Base-by-base conservation (phyloP, 2,888 invertebrate genomes). In the Lordiphosa andalusiaca region DNA sequence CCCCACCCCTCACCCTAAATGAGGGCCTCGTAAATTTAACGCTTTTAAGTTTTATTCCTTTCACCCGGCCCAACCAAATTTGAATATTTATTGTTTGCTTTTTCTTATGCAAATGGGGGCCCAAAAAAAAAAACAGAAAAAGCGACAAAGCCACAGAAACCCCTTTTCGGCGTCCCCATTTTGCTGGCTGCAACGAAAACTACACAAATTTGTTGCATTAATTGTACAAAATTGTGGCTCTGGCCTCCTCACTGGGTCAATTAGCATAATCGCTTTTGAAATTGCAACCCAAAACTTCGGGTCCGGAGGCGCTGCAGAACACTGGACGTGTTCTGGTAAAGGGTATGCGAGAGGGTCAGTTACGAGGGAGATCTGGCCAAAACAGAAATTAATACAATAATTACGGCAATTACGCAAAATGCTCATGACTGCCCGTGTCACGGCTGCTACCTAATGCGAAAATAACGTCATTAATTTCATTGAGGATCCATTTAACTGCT, bases 251-350 rank as follows among this genome's bases (percentile, higher is more conserved):
- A 65, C 66, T 68, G 48, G 55, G 72, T 61, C 85, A 85, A 85
- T 85, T 85, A 85, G 86, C 86, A 85, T 85, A 85, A 86, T 85
- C 84, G 85, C 67, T 84, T 63, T 71, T 65, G 71, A 83, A 81
- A 78, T 81, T 84, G 75, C 84, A 71, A 73, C 67, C 73, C 54
- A 69, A 71, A 55, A 39, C 44, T 33, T 30, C 40, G 19, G 64
- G 16, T 1, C 63, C 64, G 44, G 55, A 62, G 69, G 70, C 67
- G 53, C 55, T 59, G 73, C 67, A 55, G 68, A 49, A 49, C 68
- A 61, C 73, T 76, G 48, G 69, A 67, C 69, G 63, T 62, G 63
- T 62, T 59, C 62, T 59, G 69, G 69, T 80, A 71, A 80, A 73
- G 77, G 71, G 30, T 30, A n/a, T n/a, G 30, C 9, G 30, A 9